A percentile compares a stretch with the other conserved stretches of the same genome.
Evolutionary conservation across 2,113 vertebrate species (phyloP).

Genomic region (Cynocephalus volans): DNA sequence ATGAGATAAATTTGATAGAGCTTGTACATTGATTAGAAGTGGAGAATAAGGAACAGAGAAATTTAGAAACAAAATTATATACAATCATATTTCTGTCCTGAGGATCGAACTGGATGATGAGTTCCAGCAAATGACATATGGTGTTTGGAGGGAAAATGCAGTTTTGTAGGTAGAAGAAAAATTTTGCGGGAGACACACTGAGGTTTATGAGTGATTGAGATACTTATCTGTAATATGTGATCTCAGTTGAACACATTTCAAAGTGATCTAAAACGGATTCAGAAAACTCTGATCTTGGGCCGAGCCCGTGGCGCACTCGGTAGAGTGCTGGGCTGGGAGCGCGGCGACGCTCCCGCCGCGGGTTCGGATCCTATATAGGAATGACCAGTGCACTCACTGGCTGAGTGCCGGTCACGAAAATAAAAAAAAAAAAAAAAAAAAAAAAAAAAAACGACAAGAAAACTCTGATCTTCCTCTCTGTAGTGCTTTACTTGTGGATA

Average conservation of each 20-base stretch:
- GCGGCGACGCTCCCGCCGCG: too few species aligned
- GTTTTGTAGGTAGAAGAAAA: background rate
- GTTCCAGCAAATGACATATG: background rate
- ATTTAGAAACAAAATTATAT: background rate
- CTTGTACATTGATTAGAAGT: background rate
- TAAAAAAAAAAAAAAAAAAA: too few species aligned
- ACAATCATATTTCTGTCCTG: background rate
- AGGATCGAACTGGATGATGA: background rate
- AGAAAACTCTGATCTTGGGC: background rate
- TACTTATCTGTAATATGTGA: background rate
- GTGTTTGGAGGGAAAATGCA: background rate
- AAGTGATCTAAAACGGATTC: constrained; percentile 12
- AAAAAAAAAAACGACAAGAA: too few species aligned
- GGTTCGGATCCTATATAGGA: too few species aligned
- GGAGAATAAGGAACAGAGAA: background rate
- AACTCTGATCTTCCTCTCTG: background rate
- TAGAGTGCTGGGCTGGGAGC: too few species aligned
- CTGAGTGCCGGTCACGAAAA: too few species aligned
- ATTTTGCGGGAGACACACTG: background rate
- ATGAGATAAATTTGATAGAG: background rate
- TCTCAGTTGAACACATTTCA: background rate
- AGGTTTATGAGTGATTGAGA: background rate
- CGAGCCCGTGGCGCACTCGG: too few species aligned
- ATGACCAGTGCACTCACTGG: too few species aligned
- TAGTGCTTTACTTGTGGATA: background rate